Evolutionary conservation across 2,888 invertebrate species (phyloP), one percentile per base, ranked within the genome.

Genomic region (Philereme vetulata): DNA sequence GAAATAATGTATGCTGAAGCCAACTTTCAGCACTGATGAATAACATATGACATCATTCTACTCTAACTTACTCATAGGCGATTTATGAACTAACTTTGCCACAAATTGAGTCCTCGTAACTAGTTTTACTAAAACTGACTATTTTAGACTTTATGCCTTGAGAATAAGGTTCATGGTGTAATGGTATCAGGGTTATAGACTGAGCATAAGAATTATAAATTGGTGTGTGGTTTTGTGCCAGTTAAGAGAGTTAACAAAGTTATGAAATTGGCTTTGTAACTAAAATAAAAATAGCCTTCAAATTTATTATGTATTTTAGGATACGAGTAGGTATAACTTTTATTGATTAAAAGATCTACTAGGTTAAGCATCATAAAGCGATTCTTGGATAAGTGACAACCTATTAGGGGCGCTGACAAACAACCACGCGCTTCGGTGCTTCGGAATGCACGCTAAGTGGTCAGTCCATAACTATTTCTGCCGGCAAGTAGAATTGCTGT

Each of bases 1-100:
- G 54, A 47, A 60, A 56, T 60, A 36, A 60, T 64, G 35, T 32
- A 52, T n/a, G 50, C 51, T n/a, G 52, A 43, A 44, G 43, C 43
- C 54, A 62, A 60, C 63, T 67, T 65, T 52, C 60, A 56, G 60
- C 47, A 32, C 33, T 34, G 33, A 64, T 69, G 61, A 65, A 69
- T 69, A 66, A 63, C 48, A 45, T 35, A 70, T 70, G 66, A 67
- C 62, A 56, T 70, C 69, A 67, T 64, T 51, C 45, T 46, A 44
- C 52, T 54, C 43, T 10, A 57, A 55, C 52, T 61, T 64, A 53
- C 55, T 62, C 55, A 62, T 62, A 48, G 32, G 40, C 38, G 40
- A 62, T 65, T 66, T 56, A 65, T 62, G 56, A 57, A 57, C 53
- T 56, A 47, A 66, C 54, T 59, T 59, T 47, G 50, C 56, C 56